A percentile compares a stretch with the other conserved stretches of the same genome.
Conservation (phyloP, 2,113 vertebrate genomes). For the Puffinus mauretanicus region DNA sequence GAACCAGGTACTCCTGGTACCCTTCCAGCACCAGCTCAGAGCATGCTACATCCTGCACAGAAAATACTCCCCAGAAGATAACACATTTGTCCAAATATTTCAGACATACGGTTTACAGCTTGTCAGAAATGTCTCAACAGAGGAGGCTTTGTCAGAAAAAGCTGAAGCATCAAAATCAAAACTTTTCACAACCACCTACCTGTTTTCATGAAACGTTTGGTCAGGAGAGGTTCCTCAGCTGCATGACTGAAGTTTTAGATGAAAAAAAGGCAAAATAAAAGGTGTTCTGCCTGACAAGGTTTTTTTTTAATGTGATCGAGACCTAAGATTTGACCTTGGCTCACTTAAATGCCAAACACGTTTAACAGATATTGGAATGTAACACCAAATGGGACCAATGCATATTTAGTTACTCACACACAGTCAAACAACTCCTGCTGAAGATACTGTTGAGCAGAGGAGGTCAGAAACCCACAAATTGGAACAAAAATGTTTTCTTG, state of each 20-base stretch:
- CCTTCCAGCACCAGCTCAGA: not conserved
- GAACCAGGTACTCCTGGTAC: not conserved
- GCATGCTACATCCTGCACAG: not conserved
- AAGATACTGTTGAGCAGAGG: not conserved
- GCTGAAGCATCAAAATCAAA: not conserved
- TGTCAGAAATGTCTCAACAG: not conserved
- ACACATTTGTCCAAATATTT: not conserved
- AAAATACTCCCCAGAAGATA: not conserved
- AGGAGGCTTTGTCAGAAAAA: not conserved
- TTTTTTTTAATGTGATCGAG: not conserved
- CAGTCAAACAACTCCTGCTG: not conserved
- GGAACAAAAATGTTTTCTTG: not conserved
- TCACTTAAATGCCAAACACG: not conserved
- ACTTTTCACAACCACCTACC: not conserved
- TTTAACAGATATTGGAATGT: not conserved
- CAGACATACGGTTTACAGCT: not conserved
- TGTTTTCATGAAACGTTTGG: not conserved
- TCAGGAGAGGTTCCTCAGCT: not conserved
- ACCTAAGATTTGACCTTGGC: not conserved
- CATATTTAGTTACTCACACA: not conserved
- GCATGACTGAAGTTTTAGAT: not conserved
- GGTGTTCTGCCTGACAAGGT: not conserved
- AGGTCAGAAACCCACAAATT: not conserved
- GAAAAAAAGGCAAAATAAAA: not conserved
- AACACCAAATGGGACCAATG: not conserved